A percentile compares a stretch with the other conserved stretches of the same genome.
These are phyloP conservation scores for Danio choprae DNA, from an alignment of 2,797 vertebrate genomes.

Conservation along the genomic window DNA sequence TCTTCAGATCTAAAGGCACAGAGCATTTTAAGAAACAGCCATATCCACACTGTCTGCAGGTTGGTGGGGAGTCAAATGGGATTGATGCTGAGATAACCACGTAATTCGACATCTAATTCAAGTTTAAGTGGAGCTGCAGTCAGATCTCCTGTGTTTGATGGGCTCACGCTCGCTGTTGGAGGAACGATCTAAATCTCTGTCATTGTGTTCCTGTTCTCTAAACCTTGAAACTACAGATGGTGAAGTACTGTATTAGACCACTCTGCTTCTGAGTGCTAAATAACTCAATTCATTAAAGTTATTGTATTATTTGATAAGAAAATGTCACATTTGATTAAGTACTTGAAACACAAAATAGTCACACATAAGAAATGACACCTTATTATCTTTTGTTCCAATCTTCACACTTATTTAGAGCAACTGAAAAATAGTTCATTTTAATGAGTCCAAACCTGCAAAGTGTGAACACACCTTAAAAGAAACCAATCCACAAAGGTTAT, in stretches of 20 bases:
- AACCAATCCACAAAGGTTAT: no score
- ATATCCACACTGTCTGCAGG: conserved; percentile 25
- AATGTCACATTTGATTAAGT: no score
- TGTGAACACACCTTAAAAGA: no score
- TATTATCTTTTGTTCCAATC: no score
- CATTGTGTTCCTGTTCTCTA: conserved; percentile 5
- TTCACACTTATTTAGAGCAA: no score
- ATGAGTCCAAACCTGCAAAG: no score
- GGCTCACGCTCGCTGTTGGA: background rate
- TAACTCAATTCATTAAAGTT: background rate
- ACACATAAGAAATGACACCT: no score
- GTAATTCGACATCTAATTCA: conserved; percentile 32
- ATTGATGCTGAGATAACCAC: conserved; percentile 23
- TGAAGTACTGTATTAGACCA: background rate
- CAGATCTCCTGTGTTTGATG: conserved; percentile 14
- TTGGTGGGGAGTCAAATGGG: conserved; percentile 28
- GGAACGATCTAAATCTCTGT: conserved; percentile 22
- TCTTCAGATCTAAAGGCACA: conserved; percentile 40
- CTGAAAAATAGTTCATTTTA: no score
- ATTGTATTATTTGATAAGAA: no score
- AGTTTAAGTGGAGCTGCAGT: conserved; percentile 41
- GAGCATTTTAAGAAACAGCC: conserved; percentile 40
- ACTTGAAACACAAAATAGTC: no score
- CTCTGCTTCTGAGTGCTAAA: background rate
- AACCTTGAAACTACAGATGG: conserved; percentile 25